Conservation (phyloP, 2,797 vertebrate species). For the Uromys caudimaculatus region DNA sequence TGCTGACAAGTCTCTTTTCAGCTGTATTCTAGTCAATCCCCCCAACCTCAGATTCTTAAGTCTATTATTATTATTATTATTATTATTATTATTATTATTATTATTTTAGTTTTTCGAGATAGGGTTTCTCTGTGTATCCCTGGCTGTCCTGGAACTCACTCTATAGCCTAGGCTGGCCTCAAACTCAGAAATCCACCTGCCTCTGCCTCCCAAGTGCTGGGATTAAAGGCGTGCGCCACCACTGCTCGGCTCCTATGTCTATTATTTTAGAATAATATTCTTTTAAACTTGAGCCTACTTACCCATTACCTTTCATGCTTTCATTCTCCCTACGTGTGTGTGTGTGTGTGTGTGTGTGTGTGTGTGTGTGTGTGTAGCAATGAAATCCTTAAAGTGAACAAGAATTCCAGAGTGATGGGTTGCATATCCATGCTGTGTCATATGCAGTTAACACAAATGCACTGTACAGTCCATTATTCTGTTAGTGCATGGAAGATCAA, state of each 20-base stretch:
- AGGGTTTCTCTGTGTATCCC: too few species aligned
- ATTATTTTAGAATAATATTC: conserved; percentile 70
- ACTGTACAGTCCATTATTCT: conserved; percentile 95
- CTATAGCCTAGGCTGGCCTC: too few species aligned
- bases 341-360: conserved; percentile 89
- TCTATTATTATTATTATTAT: too few species aligned
- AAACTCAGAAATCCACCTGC: too few species aligned
- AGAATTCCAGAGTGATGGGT: conserved; percentile 94
- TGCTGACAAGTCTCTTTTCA: background rate
- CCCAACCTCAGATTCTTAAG: background rate
- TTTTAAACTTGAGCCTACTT: conserved; percentile 80
- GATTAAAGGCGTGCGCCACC: too few species aligned
- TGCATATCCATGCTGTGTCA: conserved; percentile 96
- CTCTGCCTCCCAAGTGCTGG: too few species aligned
- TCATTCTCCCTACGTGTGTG: conserved; percentile 88
- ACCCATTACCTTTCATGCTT: conserved; percentile 93
- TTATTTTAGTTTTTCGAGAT: too few species aligned
- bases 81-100: too few species aligned
- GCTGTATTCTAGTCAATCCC: background rate
- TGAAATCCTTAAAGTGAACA: conserved; percentile 92
- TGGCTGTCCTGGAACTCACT: too few species aligned
- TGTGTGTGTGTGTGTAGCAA: conserved; percentile 88
- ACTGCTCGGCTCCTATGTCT: too few species aligned
- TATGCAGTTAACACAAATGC: conserved; percentile 98
- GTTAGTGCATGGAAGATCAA: conserved; percentile 96